A percentile compares a stretch with the other conserved stretches of the same genome.
These are phyloP conservation scores for Mythimna ferrago DNA, from an alignment of 2,888 invertebrate genomes.

Conservation along the genomic window DNA sequence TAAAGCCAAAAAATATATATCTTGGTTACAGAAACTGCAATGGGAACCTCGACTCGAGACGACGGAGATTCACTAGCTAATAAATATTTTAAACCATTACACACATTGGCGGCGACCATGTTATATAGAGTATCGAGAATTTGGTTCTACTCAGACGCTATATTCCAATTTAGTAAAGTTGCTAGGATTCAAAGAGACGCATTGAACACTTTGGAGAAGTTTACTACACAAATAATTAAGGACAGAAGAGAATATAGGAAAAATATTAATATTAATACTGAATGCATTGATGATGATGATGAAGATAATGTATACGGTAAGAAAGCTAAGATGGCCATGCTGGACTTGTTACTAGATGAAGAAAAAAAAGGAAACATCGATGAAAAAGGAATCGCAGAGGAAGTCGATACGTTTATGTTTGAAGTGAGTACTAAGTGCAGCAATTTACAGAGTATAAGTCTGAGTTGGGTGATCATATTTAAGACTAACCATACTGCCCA, in stretches of 20 bases:
- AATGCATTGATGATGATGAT: constrained; percentile 13
- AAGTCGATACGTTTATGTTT: constrained; percentile 94
- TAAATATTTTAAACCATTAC: constrained; percentile 80
- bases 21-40: constrained; percentile 79
- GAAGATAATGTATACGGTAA: constrained; percentile 73
- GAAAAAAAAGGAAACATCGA: constrained; percentile 90
- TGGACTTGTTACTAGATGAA: constrained; percentile 92
- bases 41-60: constrained; percentile 89
- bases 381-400: constrained; percentile 91
- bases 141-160: constrained; percentile 55
- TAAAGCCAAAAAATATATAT: too few species aligned
- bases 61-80: constrained; percentile 70
- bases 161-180: constrained; percentile 32
- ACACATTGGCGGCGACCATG: constrained; percentile 50
- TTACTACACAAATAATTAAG: constrained; percentile 88
- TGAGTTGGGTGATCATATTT: too few species aligned
- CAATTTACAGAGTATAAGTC: too few species aligned
- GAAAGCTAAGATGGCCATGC: constrained; percentile 90
- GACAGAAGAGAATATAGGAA: constrained; percentile 69
- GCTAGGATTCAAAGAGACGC: constrained; percentile 33
- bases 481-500: too few species aligned
- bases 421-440: constrained; percentile 82
- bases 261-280: constrained; percentile 40
- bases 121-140: constrained; percentile 53
- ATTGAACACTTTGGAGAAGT: constrained; percentile 86